These are phyloP conservation scores for Lethenteron reissneri DNA, from an alignment of 2,113 vertebrate species.

Conservation along the genomic window DNA sequence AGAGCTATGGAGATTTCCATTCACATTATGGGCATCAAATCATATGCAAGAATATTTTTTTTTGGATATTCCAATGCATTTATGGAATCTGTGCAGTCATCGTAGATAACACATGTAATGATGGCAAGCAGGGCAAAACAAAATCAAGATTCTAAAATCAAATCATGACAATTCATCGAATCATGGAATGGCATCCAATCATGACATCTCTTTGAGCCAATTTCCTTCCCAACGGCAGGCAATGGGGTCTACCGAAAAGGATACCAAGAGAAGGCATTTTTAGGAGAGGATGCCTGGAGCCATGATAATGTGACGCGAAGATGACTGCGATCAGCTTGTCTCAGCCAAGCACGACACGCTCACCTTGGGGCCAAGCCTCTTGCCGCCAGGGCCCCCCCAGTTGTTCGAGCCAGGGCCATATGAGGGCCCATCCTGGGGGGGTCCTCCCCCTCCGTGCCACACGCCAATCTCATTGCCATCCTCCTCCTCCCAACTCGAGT, in stretches of 20 bases:
- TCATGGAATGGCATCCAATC: neutral
- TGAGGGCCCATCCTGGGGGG: conserved; percentile 50
- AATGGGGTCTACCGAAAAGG: too few species aligned
- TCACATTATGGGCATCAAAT: too few species aligned
- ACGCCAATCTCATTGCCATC: conserved; percentile 89
- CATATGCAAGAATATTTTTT: too few species aligned
- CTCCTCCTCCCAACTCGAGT: conserved; percentile 69
- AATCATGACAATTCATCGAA: too few species aligned
- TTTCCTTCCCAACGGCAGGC: conserved; percentile 33
- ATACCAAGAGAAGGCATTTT: conserved; percentile 26
- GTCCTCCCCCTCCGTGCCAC: conserved; percentile 65
- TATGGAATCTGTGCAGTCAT: too few species aligned
- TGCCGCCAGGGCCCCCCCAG: neutral
- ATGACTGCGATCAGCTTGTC: too few species aligned
- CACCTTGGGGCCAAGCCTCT: conserved; percentile 5
- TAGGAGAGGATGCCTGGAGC: neutral
- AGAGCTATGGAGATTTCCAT: too few species aligned
- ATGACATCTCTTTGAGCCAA: neutral
- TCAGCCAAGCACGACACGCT: neutral
- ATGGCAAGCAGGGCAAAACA: too few species aligned
- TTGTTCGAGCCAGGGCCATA: conserved; percentile 44
- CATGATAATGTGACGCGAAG: too few species aligned
- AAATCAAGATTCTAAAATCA: too few species aligned
- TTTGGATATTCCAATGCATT: too few species aligned
- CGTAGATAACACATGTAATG: too few species aligned